Conservation (phyloP, 2,797 vertebrate species). For the Chelon labrosus region DNA sequence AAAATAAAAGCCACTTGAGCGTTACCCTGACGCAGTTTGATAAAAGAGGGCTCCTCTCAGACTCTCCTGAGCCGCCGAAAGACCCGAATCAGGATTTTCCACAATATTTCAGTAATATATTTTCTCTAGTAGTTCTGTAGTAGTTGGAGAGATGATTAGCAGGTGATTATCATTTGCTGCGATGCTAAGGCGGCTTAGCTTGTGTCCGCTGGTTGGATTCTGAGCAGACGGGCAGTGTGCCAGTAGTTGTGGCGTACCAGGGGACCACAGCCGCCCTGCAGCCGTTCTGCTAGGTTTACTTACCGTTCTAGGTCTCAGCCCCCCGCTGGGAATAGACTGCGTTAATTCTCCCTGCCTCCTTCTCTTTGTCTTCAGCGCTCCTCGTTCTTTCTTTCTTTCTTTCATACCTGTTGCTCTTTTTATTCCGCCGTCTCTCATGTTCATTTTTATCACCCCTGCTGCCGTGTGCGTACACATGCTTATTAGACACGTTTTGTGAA, state of each 20-base stretch:
- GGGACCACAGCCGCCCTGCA: conserved; percentile 71
- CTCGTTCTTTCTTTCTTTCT: conserved; percentile 24
- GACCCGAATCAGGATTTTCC: no score
- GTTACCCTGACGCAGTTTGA: no score
- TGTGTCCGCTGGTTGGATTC: background rate
- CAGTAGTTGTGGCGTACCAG: conserved; percentile 57
- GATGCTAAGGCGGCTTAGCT: no score
- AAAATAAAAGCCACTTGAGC: no score
- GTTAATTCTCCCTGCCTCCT: conserved; percentile 68
- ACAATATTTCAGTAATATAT: no score
- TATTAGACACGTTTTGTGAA: conserved; percentile 4
- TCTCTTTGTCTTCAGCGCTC: conserved; percentile 35
- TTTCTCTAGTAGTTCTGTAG: no score
- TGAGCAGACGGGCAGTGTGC: conserved; percentile 42
- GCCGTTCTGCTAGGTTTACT: conserved; percentile 78
- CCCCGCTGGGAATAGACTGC: conserved; percentile 68
- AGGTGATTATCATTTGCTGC: no score
- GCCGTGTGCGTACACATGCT: conserved; percentile 5
- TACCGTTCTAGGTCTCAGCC: conserved; percentile 74
- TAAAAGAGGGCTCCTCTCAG: no score
- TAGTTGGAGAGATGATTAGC: no score
- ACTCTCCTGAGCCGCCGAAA: no score
- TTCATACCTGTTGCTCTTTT: conserved; percentile 21
- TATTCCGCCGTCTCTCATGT: background rate
- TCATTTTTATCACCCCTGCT: background rate